Evolutionary conservation across 2,797 vertebrate species (phyloP), one percentile per base, ranked within the genome.

Genomic region (Podarcis lilfordi): DNA sequence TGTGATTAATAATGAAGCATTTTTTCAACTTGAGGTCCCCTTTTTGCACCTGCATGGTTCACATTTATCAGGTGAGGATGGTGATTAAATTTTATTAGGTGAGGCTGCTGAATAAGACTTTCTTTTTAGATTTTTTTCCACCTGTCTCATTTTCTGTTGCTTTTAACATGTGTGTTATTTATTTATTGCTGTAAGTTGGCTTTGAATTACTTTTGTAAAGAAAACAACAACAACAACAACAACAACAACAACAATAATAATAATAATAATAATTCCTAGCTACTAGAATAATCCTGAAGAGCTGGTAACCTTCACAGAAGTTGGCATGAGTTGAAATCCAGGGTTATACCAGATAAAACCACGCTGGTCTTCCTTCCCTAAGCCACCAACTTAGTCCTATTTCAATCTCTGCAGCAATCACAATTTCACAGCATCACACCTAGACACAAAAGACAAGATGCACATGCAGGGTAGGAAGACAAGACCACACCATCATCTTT

Each of bases 401-500:
- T 71, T 40, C 68, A 74, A 87, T 74, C 50, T 80, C 21, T 32
- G 25, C 29, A 9, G 43, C 17, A 5, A 40, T 29, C 29, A 13
- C 29, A 29, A 8, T 2, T 15, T n/a, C 17, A 23, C 32, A 59
- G n/a, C 23, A 40, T 19, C 17, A 1, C 37, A 74, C 11, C 21
- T 4, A 80, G 45, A n/a, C 17, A 80, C 19, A 25, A 0, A 59
- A 74, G 69, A 76, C 27, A 35, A 71, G 68, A 32, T 0, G 3
- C 29, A 0, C 29, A 21, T 19, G 55, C 29, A 29, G 55, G 40
- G 68, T 2, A 11, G 43, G 0, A 55, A 85, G 21, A 19, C 79
- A 88, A 69, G 84, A 27, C 0, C 0, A 75, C 13, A 84, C 55
- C 80, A 0, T 1, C 69, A 66, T 4, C 82, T 87, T 19, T 59